Percentiles rank a stretch among this genome's conserved stretches.
Conservation (phyloP, 2,888 invertebrate species). For the Trimorus sp. region DNA sequence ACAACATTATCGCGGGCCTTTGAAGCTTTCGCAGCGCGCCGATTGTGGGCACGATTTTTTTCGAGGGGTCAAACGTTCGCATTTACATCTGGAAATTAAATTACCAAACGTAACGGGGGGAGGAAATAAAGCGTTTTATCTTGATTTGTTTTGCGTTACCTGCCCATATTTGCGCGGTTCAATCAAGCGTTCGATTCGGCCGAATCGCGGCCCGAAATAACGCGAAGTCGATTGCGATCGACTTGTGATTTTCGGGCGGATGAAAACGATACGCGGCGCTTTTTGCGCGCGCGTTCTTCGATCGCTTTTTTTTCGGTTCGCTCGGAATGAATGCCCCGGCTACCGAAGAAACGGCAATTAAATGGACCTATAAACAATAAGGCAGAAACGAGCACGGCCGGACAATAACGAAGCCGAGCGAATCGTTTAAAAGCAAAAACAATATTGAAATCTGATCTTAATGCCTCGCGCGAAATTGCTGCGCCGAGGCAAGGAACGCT, state of each 20-base stretch:
- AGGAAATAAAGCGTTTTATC: too few species aligned
- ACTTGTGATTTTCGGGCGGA: conserved; percentile 31
- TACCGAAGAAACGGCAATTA: conserved; percentile 56
- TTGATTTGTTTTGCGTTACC: too few species aligned
- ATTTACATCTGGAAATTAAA: conserved; percentile 44
- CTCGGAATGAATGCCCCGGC: conserved; percentile 34
- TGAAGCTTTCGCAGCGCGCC: conserved; percentile 13
- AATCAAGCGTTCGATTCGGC: conserved; percentile 30
- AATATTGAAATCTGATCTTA: conserved; percentile 74
- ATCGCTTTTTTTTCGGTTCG: conserved; percentile 16
- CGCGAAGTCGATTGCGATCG: conserved; percentile 15
- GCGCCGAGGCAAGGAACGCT: conserved; percentile 63
- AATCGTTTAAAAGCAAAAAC: conserved; percentile 70
- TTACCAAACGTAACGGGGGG: background rate
- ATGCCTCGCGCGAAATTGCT: conserved; percentile 70
- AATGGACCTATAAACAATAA: conserved; percentile 62
- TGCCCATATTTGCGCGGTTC: conserved; percentile 9
- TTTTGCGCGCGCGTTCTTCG: conserved; percentile 8
- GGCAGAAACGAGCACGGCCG: conserved; percentile 52
- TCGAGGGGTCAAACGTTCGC: conserved; percentile 19
- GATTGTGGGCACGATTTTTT: conserved; percentile 19
- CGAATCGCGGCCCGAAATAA: conserved; percentile 5
- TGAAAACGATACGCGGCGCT: conserved; percentile 24
- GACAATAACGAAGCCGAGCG: conserved; percentile 71
- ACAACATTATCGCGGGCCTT: conserved; percentile 37